Percentiles rank a stretch among this genome's conserved stretches.
Conservation (phyloP, 2,888 invertebrate genomes). For the Calephelis perditalis region DNA sequence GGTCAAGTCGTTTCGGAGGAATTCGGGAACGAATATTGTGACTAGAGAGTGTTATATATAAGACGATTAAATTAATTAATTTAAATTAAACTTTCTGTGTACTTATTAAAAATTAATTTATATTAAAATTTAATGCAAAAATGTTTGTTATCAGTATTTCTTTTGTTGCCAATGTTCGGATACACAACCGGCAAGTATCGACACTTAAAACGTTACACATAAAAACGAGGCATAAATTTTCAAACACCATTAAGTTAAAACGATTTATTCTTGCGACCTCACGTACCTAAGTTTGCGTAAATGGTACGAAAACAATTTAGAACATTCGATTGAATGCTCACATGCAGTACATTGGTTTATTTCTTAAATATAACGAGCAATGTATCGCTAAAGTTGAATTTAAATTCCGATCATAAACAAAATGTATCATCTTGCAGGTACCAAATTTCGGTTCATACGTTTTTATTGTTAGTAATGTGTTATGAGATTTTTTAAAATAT, state of each 20-base stretch:
- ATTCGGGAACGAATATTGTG: no score
- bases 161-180: not conserved
- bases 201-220: slow-evolving; percentile 47
- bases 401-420: not conserved
- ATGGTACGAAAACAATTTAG: slow-evolving; percentile 35
- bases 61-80: no score
- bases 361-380: not conserved
- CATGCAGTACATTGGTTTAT: not conserved
- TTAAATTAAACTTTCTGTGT: no score
- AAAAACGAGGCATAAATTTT: slow-evolving; percentile 59
- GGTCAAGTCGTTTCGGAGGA: no score
- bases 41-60: no score
- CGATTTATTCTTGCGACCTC: slow-evolving; percentile 54
- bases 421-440: slow-evolving; percentile 18
- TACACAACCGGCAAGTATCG: slow-evolving; percentile 4
- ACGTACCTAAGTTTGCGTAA: slow-evolving; percentile 59
- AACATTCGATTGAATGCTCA: slow-evolving; percentile 15
- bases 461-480: not conserved
- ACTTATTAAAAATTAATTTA: no score
- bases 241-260: slow-evolving; percentile 64
- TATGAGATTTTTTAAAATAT: not conserved
- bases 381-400: slow-evolving; percentile 24
- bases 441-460: not conserved
- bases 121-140: no score
- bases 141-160: no score